These are phyloP conservation scores for Acrocyrtus sp. DNA, from an alignment of 2,888 invertebrate genomes.

Conservation along the genomic window DNA sequence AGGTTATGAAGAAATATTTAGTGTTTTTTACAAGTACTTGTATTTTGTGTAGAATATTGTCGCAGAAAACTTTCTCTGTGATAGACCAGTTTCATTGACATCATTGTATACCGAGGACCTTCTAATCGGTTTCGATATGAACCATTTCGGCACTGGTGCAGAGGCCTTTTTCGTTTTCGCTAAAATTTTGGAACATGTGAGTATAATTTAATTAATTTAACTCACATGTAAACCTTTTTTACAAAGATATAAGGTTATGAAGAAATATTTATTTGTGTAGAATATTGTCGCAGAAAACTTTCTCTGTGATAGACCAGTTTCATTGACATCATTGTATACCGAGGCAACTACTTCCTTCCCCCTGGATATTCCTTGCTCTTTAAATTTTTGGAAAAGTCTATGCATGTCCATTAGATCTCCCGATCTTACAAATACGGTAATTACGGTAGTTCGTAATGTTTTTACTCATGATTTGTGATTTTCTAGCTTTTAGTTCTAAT, in stretches of 20 bases:
- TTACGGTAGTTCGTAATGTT: background rate
- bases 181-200: slow-evolving; percentile 31
- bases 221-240: too few relatives aligned
- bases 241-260: too few relatives aligned
- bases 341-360: slow-evolving; percentile 39
- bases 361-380: slow-evolving; percentile 13
- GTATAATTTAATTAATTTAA: slow-evolving; percentile 1
- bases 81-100: slow-evolving; percentile 26
- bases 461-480: too few relatives aligned
- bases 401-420: slow-evolving; percentile 32
- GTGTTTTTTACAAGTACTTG: too few relatives aligned
- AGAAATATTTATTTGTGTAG: slow-evolving; percentile 25
- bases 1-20: too few relatives aligned
- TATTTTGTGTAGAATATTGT: slow-evolving; percentile 21
- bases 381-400: slow-evolving; percentile 35
- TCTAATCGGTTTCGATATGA: slow-evolving; percentile 25
- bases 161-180: slow-evolving; percentile 38
- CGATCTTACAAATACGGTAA: slow-evolving; percentile 33
- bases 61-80: slow-evolving; percentile 37
- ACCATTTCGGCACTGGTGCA: slow-evolving; percentile 29
- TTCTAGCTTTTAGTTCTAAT: background rate
- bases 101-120: slow-evolving; percentile 27
- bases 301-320: slow-evolving; percentile 25
- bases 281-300: slow-evolving; percentile 34
- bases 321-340: slow-evolving; percentile 28